Evolutionary conservation across 2,113 vertebrate genomes (phyloP).

Genomic region (Genyomyrus donnyi): DNA sequence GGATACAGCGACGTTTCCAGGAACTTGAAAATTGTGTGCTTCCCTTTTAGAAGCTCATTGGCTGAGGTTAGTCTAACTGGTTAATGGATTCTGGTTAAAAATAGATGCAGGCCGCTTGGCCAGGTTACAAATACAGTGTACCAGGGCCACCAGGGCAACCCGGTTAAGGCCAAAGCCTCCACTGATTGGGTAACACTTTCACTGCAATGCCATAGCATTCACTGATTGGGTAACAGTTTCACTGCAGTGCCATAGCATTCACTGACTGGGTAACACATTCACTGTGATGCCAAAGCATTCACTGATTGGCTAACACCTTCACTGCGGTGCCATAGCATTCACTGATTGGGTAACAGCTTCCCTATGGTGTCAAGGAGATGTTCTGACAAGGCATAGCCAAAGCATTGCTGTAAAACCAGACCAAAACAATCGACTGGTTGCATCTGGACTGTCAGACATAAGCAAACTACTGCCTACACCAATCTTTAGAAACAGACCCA

Average conservation of each 20-base stretch:
- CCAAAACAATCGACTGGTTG: background rate
- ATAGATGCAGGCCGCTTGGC: background rate
- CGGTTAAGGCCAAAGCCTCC: background rate
- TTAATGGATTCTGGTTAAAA: background rate
- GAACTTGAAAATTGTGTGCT: background rate
- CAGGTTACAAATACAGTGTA: background rate
- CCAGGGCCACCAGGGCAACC: background rate
- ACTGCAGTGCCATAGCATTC: background rate
- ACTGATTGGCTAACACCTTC: too few species aligned
- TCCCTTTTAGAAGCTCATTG: background rate
- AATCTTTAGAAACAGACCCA: too few species aligned
- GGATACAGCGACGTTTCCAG: background rate
- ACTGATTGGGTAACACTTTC: background rate
- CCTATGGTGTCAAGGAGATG: background rate
- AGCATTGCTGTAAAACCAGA: background rate
- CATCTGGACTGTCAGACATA: background rate
- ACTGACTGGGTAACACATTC: too few species aligned
- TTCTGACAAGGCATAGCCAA: background rate
- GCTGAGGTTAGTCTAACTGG: background rate
- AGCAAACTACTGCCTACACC: too few species aligned
- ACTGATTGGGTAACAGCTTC: background rate
- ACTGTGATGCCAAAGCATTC: background rate
- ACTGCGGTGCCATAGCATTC: too few species aligned
- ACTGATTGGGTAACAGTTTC: background rate
- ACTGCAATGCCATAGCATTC: background rate